Base-by-base conservation (phyloP, 2,797 vertebrate genomes). In the Rhabdomys pumilio region DNA sequence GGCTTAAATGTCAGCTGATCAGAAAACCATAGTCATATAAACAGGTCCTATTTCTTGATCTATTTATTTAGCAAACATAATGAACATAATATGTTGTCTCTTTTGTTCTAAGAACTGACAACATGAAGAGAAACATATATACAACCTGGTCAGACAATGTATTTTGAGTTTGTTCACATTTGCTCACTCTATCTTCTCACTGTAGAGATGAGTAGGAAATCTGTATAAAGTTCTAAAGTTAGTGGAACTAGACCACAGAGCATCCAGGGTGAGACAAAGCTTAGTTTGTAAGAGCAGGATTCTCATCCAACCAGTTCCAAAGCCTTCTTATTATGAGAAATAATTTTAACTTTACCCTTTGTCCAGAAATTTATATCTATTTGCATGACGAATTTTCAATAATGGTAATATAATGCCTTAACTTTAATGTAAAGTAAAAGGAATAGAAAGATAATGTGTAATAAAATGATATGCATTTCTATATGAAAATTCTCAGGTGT, bases 401-500 rank as follows among this genome's bases (percentile, higher is more conserved):
- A 95, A 79, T 80, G 73, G 69, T 75, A 87, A 24, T 86, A 67
- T 19, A 67, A 55, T 57, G 0, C 2, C 4, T 77, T 91, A 67
- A 80, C 15, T 55, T 1, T 73, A 73, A 76, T 67, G 76, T 77
- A 84, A 96, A 90, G 10, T 80, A 57, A 82, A 91, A 96, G 85
- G 80, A 93, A 84, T 41, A 90, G 7, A 86, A 94, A 87, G 11
- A 89, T 86, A 85, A 88, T 47, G 88, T 89, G 41, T 94, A 93
- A 90, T 61, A 92, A 95, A 93, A 81, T 82, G 22, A 81, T 93
- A 90, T 47, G 12, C 61, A 61, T 90, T 96, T 96, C 76, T 93
- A 89, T 89, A 89, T 65, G 73, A 93, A 97, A 97, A 93, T 84
- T 77, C 20, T 96, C 96, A 97, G 92, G 89, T 97, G 90, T 69